Percentiles rank a stretch among this genome's conserved stretches.
Evolutionary conservation across 2,888 invertebrate species (phyloP).

Genomic region (Hesperia comma): DNA sequence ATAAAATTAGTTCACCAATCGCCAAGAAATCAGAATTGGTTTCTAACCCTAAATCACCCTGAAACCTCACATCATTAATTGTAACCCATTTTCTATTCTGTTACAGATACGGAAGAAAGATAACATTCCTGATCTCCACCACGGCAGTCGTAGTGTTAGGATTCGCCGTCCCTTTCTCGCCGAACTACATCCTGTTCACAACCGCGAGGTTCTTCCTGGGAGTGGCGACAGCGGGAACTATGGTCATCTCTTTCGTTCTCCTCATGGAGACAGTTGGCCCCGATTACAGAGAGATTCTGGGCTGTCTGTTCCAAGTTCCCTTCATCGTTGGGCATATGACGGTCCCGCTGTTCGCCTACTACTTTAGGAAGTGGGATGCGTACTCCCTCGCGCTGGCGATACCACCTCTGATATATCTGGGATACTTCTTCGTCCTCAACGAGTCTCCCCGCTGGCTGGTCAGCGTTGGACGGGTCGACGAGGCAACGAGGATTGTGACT

Average conservation of each 20-base stretch:
- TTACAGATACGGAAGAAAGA: constrained; percentile 89
- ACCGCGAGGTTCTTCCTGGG: constrained; percentile 87
- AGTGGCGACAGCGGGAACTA: constrained; percentile 90
- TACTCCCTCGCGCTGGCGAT: constrained; percentile 86
- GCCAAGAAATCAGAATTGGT: too few species aligned
- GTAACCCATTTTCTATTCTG: background rate
- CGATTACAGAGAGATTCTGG: constrained; percentile 78
- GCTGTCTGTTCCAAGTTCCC: constrained; percentile 87
- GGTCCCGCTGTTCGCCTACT: constrained; percentile 86
- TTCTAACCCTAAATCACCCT: too few species aligned
- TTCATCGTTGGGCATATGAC: constrained; percentile 88
- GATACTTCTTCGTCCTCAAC: constrained; percentile 88
- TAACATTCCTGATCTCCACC: constrained; percentile 87
- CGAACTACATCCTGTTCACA: constrained; percentile 84
- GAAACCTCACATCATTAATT: too few species aligned
- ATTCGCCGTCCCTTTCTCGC: constrained; percentile 86
- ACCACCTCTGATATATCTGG: constrained; percentile 84
- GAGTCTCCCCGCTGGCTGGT: constrained; percentile 93
- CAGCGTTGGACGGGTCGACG: constrained; percentile 86
- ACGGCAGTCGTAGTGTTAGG: constrained; percentile 87
- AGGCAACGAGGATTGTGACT: constrained; percentile 86
- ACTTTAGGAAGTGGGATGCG: constrained; percentile 86
- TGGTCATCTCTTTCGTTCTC: constrained; percentile 89
- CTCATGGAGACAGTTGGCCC: constrained; percentile 87
- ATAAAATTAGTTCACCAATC: too few species aligned